A percentile compares a stretch with the other conserved stretches of the same genome.
These are phyloP conservation scores for Oriolus oriolus DNA, from an alignment of 2,113 vertebrate species.

Conservation along the genomic window DNA sequence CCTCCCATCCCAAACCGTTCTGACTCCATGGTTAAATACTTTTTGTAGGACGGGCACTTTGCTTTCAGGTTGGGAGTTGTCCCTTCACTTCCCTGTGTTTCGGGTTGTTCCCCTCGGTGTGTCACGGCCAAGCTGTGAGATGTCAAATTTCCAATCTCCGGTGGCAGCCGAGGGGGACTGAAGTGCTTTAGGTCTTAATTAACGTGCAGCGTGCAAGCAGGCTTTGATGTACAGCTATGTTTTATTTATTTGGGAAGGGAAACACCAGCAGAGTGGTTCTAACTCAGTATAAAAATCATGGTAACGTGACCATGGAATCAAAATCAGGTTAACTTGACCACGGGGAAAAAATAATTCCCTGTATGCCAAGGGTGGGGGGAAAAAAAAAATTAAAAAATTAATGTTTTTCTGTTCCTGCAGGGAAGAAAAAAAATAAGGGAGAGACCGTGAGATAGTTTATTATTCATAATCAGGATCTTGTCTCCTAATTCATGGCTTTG, in stretches of 20 bases:
- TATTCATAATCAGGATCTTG: conserved; percentile 15
- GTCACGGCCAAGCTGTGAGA: accelerated
- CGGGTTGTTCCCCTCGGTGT: background rate
- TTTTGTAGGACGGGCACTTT: background rate
- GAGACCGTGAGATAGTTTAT: conserved; percentile 2
- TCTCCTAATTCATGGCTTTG: conserved; percentile 12
- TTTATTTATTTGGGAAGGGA: background rate
- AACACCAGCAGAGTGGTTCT: background rate
- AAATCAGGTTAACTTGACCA: background rate
- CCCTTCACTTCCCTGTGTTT: background rate
- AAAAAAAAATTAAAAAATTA: too few relatives aligned
- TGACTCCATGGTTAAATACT: background rate
- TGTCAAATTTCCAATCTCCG: background rate
- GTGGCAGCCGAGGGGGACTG: background rate
- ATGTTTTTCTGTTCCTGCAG: background rate
- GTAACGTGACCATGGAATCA: background rate
- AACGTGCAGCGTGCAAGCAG: background rate
- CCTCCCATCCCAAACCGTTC: background rate
- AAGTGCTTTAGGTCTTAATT: conserved; percentile 19
- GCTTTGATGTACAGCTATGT: background rate
- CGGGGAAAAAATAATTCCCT: background rate
- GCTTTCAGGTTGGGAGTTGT: background rate
- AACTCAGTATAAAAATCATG: background rate
- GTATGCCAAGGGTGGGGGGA: background rate
- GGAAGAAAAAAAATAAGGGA: background rate